Conservation (phyloP, 2,797 vertebrate genomes). For the Chromobotia macracanthus region DNA sequence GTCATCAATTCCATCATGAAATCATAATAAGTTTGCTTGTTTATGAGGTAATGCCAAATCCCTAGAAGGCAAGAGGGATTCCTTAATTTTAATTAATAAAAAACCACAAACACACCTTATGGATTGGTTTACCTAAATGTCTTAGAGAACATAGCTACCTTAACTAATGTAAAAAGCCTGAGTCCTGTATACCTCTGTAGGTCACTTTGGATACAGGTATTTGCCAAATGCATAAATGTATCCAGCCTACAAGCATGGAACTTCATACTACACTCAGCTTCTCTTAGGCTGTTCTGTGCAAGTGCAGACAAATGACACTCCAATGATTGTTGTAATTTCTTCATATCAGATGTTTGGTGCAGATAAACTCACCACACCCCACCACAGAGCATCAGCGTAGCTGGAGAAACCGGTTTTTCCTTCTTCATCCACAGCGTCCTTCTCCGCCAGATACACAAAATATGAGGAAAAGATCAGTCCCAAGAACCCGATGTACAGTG, state of each 20-base stretch:
- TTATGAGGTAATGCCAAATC: not conserved
- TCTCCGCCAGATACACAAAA: conserved; percentile 92
- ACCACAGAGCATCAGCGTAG: conserved; percentile 92
- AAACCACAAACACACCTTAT: conserved; percentile 17
- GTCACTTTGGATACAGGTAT: too few relatives aligned
- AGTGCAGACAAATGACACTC: not conserved
- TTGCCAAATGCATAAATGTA: too few relatives aligned
- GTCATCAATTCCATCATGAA: not conserved
- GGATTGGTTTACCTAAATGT: not conserved
- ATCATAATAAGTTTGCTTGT: not conserved
- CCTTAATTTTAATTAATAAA: not conserved
- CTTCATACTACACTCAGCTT: too few relatives aligned
- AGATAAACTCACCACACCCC: conserved; percentile 86
- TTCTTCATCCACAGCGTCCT: conserved; percentile 87
- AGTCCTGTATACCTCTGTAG: too few relatives aligned
- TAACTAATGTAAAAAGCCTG: not conserved
- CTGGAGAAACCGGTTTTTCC: conserved; percentile 88
- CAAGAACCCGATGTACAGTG: conserved; percentile 88
- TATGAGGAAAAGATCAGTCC: conserved; percentile 93
- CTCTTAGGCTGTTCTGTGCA: not conserved
- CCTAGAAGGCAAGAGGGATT: conserved; percentile 2
- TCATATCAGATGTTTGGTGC: not conserved
- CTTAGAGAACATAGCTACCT: not conserved
- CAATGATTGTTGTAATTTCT: not conserved
- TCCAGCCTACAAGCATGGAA: too few relatives aligned